phyloP scores from a whole-genome alignment of 2,113 vertebrate species.

The Arothron firmamentum region DNA sequence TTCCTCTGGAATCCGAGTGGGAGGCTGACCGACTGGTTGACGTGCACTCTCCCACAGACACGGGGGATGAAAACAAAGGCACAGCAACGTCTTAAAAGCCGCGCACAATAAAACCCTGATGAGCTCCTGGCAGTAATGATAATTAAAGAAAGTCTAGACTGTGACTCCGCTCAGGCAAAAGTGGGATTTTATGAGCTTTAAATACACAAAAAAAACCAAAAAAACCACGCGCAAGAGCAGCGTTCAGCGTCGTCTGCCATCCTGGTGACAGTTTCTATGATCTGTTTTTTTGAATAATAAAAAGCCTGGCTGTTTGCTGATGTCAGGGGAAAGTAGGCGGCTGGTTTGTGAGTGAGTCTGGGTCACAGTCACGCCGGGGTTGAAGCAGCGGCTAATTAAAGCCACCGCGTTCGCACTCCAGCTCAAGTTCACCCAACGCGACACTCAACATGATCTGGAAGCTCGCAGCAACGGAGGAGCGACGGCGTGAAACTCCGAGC shows the following conservation, averaged over 20 bases:
- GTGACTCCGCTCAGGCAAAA: slow-evolving; percentile 68
- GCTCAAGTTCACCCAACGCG: too few relatives aligned
- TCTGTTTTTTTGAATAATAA: slow-evolving; percentile 70
- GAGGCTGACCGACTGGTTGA: slow-evolving; percentile 58
- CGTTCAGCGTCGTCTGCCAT: slow-evolving; percentile 45
- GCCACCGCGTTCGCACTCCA: slow-evolving; percentile 1
- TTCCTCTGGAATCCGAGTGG: slow-evolving; percentile 49
- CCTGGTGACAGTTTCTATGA: slow-evolving; percentile 57
- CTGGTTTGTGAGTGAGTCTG: slow-evolving; percentile 65
- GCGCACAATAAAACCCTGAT: slow-evolving; percentile 76
- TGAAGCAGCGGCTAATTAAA: slow-evolving; percentile 64
- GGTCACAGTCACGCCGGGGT: slow-evolving; percentile 58
- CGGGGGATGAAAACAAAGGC: slow-evolving; percentile 72
- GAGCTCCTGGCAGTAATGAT: slow-evolving; percentile 74
- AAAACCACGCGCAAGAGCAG: slow-evolving; percentile 4
- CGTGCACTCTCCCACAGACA: slow-evolving; percentile 65
- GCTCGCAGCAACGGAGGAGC: too few relatives aligned
- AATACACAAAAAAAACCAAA: slow-evolving; percentile 40
- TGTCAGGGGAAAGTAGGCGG: slow-evolving; percentile 66
- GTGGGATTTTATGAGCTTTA: slow-evolving; percentile 62
- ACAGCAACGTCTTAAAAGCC: slow-evolving; percentile 62
- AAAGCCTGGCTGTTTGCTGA: slow-evolving; percentile 69
- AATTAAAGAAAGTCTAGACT: slow-evolving; percentile 79
- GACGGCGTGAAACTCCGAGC: too few relatives aligned
- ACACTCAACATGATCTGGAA: too few relatives aligned